Percentiles rank a stretch among this genome's conserved stretches.
Evolutionary conservation across 2,113 vertebrate species (phyloP).

Genomic region (Archocentrus centrarchus): DNA sequence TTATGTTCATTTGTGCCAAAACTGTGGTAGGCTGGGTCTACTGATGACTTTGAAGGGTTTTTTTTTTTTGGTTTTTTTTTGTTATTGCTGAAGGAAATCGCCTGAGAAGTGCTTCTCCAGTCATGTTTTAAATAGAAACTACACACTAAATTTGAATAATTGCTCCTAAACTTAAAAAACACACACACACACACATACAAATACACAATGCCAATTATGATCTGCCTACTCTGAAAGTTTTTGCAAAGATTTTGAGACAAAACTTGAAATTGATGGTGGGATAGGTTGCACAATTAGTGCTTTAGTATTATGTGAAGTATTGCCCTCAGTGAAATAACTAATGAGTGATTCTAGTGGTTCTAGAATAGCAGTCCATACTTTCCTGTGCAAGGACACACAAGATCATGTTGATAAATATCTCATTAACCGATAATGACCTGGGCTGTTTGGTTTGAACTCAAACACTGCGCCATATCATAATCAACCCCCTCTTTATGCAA

Average conservation of each 20-base stretch:
- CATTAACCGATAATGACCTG: slow-evolving; percentile 47
- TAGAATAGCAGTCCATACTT: background rate
- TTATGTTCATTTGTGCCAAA: background rate
- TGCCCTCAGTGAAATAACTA: background rate
- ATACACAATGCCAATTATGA: background rate
- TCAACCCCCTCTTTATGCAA: background rate
- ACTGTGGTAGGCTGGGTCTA: background rate
- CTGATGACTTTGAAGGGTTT: background rate
- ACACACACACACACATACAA: background rate
- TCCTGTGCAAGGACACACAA: background rate
- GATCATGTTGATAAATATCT: slow-evolving; percentile 53
- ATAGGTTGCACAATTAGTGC: background rate
- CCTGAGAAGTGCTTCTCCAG: background rate
- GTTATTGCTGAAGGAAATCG: too few species aligned
- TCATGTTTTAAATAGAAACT: background rate
- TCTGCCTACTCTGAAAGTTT: background rate
- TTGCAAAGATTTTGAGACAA: background rate
- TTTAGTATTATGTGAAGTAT: background rate
- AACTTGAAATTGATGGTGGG: background rate
- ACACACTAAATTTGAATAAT: background rate
- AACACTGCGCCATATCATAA: background rate
- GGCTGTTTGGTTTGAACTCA: slow-evolving; percentile 7
- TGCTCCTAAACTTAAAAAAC: background rate
- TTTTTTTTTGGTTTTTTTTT: background rate
- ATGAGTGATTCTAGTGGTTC: background rate